Evolutionary conservation across 1,140 invertebrate genomes (phyloP).

Genomic region (Megathymus violae): DNA sequence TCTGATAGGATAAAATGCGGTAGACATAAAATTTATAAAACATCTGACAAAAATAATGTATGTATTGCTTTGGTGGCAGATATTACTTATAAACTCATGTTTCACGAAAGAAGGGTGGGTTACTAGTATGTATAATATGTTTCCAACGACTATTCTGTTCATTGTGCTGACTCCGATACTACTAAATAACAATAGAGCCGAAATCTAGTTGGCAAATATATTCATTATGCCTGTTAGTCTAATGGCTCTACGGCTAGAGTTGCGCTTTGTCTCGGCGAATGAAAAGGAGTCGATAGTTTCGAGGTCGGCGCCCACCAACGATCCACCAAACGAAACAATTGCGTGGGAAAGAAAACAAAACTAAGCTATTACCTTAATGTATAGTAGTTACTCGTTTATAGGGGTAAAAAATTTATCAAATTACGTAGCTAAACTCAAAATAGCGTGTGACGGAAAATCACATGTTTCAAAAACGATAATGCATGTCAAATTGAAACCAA

Average conservation of each 20-base stretch:
- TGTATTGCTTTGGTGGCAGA: too few relatives aligned
- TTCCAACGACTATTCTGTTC: not conserved
- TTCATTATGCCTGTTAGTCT: conserved; percentile 18
- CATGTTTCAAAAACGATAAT: too few relatives aligned
- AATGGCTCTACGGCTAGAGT: conserved; percentile 17
- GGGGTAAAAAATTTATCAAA: too few relatives aligned
- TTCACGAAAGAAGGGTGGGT: too few relatives aligned
- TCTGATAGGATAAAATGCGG: too few relatives aligned
- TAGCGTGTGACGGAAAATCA: too few relatives aligned
- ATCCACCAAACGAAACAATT: conserved; percentile 46
- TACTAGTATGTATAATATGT: not conserved
- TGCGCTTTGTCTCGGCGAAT: conserved; percentile 21
- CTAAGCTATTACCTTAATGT: conserved; percentile 10
- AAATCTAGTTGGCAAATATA: conserved; percentile 11
- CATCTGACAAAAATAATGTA: too few relatives aligned
- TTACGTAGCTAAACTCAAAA: too few relatives aligned
- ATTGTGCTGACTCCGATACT: not conserved
- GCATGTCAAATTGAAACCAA: too few relatives aligned
- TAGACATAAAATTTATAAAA: too few relatives aligned
- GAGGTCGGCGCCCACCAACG: conserved; percentile 37
- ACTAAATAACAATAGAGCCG: not conserved
- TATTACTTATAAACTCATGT: too few relatives aligned
- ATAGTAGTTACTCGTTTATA: too few relatives aligned
- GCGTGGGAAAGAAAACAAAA: conserved; percentile 42
- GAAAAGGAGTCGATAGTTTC: conserved; percentile 42